These are phyloP conservation scores for Bambusicola thoracicus DNA, from an alignment of 2,113 vertebrate species.

Conservation along the genomic window DNA sequence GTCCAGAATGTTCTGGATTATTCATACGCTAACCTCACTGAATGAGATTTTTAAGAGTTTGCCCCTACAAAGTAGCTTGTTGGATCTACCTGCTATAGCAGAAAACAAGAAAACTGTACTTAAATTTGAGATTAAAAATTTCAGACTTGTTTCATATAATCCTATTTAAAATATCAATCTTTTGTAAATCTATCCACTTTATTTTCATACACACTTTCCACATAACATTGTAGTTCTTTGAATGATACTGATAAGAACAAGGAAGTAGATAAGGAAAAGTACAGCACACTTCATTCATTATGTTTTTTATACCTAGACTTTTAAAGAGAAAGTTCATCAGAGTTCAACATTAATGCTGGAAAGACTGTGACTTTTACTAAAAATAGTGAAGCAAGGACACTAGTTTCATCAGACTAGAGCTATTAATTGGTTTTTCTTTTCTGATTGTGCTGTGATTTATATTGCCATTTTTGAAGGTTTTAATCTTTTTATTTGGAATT, in stretches of 20 bases:
- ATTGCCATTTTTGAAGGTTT: not conserved
- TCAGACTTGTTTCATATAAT: not conserved
- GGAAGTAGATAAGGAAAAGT: not conserved
- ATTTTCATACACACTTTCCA: not conserved
- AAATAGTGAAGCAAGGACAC: not conserved
- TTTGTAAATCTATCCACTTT: not conserved
- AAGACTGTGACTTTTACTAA: not conserved
- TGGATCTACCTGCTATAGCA: not conserved
- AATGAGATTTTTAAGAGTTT: not conserved
- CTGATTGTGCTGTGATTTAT: not conserved
- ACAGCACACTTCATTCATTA: accelerated
- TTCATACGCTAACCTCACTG: not conserved
- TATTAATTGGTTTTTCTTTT: not conserved
- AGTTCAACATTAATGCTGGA: not conserved
- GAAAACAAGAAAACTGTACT: not conserved
- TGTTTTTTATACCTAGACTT: not conserved
- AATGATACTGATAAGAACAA: not conserved
- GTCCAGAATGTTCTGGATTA: not conserved
- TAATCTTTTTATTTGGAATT: not conserved
- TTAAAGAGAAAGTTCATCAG: not conserved
- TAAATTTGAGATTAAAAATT: not conserved
- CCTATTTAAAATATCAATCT: not conserved
- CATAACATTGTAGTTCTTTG: not conserved
- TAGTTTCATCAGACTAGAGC: not conserved
- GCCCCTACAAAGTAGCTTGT: not conserved